Evolutionary conservation across 2,888 invertebrate genomes (phyloP).

Genomic region (Tetragonisca angustula): DNA sequence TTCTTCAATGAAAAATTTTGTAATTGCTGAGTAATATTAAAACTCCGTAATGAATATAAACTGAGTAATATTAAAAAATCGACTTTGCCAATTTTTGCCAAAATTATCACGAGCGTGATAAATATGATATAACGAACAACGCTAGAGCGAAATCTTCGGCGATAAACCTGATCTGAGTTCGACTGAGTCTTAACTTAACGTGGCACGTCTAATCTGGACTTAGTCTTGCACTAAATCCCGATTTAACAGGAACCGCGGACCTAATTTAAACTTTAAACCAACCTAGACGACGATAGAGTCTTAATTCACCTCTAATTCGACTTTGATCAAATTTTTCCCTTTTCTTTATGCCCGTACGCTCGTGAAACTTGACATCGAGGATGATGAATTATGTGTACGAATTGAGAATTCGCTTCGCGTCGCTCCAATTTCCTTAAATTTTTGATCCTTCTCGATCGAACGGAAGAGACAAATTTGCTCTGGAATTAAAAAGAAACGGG

Average conservation of each 20-base stretch:
- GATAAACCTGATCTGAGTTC: neutral
- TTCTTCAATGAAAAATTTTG: too few species aligned
- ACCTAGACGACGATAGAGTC: neutral
- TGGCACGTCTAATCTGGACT: constrained; percentile 1
- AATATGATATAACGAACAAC: neutral
- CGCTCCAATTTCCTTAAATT: neutral
- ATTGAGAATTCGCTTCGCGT: neutral
- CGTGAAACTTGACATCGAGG: too few species aligned
- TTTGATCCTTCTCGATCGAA: neutral
- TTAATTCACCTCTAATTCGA: neutral
- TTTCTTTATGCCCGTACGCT: neutral
- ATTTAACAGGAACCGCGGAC: neutral
- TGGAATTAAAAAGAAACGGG: too few species aligned
- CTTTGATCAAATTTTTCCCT: neutral
- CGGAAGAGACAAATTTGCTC: neutral
- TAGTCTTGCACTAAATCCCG: neutral
- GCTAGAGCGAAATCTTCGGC: neutral
- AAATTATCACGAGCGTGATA: too few species aligned
- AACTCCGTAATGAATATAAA: too few species aligned
- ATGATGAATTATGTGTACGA: too few species aligned
- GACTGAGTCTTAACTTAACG: neutral
- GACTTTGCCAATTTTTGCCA: too few species aligned
- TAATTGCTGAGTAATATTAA: too few species aligned
- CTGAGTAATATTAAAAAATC: too few species aligned
- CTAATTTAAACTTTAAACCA: constrained; percentile 18